phyloP scores from a whole-genome alignment of 2,888 invertebrate species.

The Zygogramma bicolorata region DNA sequence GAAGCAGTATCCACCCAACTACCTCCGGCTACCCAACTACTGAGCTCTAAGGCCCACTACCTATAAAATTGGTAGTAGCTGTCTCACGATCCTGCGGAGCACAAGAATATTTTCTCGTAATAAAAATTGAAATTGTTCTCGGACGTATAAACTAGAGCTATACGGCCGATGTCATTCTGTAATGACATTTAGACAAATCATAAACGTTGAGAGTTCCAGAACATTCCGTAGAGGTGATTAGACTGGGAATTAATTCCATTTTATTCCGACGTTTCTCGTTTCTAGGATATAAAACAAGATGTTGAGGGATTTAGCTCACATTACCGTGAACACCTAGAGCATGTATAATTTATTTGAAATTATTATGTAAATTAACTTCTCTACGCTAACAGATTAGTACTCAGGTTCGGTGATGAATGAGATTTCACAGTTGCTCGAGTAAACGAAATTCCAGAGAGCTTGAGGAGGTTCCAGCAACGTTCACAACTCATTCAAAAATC shows the following conservation, averaged over 20 bases:
- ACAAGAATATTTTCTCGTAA: too few relatives aligned
- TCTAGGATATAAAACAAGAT: constrained; percentile 4
- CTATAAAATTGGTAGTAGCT: too few relatives aligned
- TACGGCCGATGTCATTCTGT: neutral
- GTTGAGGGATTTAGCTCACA: constrained; percentile 1
- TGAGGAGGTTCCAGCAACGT: too few relatives aligned
- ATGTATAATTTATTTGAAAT: neutral
- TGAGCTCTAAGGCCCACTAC: too few relatives aligned
- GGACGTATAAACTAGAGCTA: neutral
- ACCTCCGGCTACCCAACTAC: too few relatives aligned
- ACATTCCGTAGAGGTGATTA: constrained; percentile 3
- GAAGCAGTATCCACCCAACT: too few relatives aligned
- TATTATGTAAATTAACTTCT: neutral
- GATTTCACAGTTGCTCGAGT: neutral
- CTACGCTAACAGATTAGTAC: neutral
- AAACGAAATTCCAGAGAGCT: neutral
- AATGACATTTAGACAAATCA: neutral
- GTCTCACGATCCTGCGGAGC: too few relatives aligned
- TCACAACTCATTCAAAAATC: too few relatives aligned
- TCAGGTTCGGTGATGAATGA: neutral
- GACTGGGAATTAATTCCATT: neutral
- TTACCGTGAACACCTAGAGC: constrained; percentile 5
- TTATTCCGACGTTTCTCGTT: neutral
- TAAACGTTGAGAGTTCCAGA: neutral
- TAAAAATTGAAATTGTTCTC: neutral